Conservation (phyloP, 2,113 vertebrate genomes). For the Pterophyllum scalare region DNA sequence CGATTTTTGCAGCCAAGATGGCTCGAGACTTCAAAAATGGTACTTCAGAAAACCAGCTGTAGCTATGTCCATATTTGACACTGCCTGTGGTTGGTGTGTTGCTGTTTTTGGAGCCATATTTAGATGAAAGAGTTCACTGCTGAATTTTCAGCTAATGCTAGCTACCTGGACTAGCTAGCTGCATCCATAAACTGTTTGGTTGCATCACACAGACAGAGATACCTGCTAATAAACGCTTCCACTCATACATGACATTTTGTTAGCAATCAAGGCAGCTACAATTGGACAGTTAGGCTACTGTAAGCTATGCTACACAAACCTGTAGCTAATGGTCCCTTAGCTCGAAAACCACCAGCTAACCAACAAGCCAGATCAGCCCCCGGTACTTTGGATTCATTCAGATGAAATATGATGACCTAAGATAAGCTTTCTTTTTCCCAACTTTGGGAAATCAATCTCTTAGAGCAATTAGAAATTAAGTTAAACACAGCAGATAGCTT, state of each 20-base stretch:
- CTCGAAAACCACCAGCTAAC: background rate
- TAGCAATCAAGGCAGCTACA: background rate
- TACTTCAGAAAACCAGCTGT: no score
- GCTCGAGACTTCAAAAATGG: no score
- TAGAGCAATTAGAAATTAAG: no score
- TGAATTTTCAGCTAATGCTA: background rate
- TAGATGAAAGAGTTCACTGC: background rate
- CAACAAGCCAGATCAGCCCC: background rate
- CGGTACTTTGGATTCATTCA: background rate
- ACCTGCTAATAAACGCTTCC: background rate
- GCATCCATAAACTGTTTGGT: background rate
- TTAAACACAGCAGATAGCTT: no score
- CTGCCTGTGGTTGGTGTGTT: background rate
- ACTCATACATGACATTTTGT: background rate
- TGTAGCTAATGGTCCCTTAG: background rate
- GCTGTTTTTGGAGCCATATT: background rate
- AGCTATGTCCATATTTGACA: no score
- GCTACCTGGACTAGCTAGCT: background rate
- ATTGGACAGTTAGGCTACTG: background rate
- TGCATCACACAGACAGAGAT: background rate
- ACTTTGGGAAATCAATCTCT: background rate
- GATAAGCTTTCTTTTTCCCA: background rate
- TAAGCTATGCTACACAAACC: background rate
- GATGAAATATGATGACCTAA: background rate
- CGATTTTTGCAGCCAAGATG: no score